Evolutionary conservation across 2,888 invertebrate species (phyloP).

Genomic region (Stenurella melanura): DNA sequence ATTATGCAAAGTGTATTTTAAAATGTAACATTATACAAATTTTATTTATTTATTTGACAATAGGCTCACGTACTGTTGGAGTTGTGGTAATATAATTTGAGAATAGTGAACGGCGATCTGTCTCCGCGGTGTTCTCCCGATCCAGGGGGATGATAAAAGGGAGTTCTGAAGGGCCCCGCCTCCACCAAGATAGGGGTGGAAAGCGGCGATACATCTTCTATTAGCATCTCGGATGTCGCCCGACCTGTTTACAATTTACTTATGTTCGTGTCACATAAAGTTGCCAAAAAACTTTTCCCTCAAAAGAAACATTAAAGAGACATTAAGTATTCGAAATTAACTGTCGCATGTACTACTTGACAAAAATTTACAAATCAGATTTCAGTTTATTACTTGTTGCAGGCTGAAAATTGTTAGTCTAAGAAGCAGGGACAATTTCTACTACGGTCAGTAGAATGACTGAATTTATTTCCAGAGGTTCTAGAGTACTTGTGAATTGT

Average conservation of each 20-base stretch:
- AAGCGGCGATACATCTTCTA: conserved; percentile 62
- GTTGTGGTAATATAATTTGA: conserved; percentile 73
- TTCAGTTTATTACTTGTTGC: too few species aligned
- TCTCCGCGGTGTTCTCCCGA: conserved; percentile 64
- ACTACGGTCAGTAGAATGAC: too few species aligned
- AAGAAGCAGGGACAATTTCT: too few species aligned
- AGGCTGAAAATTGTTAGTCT: too few species aligned
- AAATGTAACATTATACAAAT: conserved; percentile 74
- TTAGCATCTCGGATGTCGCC: conserved; percentile 67
- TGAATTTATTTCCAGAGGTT: too few species aligned
- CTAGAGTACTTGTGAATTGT: too few species aligned
- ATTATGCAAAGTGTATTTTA: conserved; percentile 74
- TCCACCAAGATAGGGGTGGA: conserved; percentile 55
- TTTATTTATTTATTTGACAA: conserved; percentile 75
- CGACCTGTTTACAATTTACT: conserved; percentile 45
- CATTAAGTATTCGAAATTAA: not conserved
- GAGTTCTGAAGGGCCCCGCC: conserved; percentile 58
- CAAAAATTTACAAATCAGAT: too few species aligned
- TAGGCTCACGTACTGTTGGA: conserved; percentile 73
- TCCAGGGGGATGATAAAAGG: conserved; percentile 60
- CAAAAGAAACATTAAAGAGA: not conserved
- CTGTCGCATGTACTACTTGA: not conserved
- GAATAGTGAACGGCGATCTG: conserved; percentile 73
- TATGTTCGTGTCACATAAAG: conserved; percentile 39
- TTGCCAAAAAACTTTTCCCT: conserved; percentile 9